phyloP scores from a whole-genome alignment of 2,888 invertebrate species.

The Amblyteles armatorius region DNA sequence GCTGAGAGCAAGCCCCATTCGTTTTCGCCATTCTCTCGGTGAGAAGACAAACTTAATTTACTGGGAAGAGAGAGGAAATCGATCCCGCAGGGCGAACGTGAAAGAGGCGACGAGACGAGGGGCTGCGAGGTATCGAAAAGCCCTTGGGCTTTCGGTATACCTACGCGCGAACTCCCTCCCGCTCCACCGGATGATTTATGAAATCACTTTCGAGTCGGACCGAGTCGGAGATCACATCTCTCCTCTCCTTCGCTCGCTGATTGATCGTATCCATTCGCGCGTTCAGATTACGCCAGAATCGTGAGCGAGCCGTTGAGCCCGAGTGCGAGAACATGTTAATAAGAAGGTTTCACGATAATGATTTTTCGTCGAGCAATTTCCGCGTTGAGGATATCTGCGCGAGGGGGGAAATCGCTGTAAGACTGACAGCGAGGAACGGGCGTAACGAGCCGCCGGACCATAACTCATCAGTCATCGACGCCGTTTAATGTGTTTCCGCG shows the following conservation, averaged over 20 bases:
- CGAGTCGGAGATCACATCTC: slow-evolving; percentile 48
- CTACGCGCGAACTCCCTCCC: slow-evolving; percentile 36
- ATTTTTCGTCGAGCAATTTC: slow-evolving; percentile 46
- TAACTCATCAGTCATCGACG: slow-evolving; percentile 55
- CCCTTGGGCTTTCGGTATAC: slow-evolving; percentile 53
- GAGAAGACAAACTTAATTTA: slow-evolving; percentile 65
- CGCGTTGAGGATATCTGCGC: slow-evolving; percentile 37
- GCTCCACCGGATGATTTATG: slow-evolving; percentile 64
- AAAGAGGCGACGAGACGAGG: slow-evolving; percentile 45
- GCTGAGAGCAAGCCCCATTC: slow-evolving; percentile 55
- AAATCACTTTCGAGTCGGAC: slow-evolving; percentile 66
- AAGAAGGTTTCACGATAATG: slow-evolving; percentile 60
- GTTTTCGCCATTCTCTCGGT: slow-evolving; percentile 53
- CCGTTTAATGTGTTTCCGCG: slow-evolving; percentile 54
- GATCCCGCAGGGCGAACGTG: slow-evolving; percentile 46
- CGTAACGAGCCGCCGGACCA: slow-evolving; percentile 16
- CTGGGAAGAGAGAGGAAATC: slow-evolving; percentile 52
- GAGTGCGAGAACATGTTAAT: slow-evolving; percentile 57
- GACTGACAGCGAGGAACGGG: slow-evolving; percentile 17
- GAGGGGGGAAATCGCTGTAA: slow-evolving; percentile 11
- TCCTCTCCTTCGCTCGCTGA: slow-evolving; percentile 52
- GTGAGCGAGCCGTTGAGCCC: slow-evolving; percentile 15
- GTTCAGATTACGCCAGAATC: slow-evolving; percentile 60
- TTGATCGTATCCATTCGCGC: slow-evolving; percentile 66
- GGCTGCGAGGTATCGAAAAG: slow-evolving; percentile 62